phyloP scores from a whole-genome alignment of 2,113 vertebrate genomes.

The Petrocephalus microphthalmus region DNA sequence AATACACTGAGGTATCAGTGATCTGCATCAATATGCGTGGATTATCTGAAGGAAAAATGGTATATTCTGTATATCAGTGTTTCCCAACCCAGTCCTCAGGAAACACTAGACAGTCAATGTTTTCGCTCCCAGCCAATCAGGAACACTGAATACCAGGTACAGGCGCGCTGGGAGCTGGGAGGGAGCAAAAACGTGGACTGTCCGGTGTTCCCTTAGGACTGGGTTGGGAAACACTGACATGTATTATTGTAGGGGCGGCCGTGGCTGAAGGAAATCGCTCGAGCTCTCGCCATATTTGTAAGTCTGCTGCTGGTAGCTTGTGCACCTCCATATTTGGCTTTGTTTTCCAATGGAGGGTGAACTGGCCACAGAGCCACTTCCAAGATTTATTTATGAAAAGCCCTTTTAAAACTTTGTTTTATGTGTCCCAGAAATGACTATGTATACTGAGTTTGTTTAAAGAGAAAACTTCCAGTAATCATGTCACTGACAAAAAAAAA shows the following conservation, averaged over 20 bases:
- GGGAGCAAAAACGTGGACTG: too few species aligned
- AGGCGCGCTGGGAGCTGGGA: too few species aligned
- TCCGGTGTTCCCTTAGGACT: too few species aligned
- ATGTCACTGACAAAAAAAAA: not conserved
- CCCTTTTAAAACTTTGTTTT: not conserved
- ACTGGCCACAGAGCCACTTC: not conserved
- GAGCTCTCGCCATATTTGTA: slow-evolving; percentile 44
- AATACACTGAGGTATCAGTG: not conserved
- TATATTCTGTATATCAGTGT: not conserved
- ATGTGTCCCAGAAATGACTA: not conserved
- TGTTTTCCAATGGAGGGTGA: not conserved
- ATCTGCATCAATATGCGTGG: not conserved
- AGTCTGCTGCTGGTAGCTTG: slow-evolving; percentile 30
- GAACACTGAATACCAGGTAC: too few species aligned
- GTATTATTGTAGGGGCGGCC: not conserved
- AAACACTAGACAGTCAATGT: too few species aligned
- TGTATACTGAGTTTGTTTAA: not conserved
- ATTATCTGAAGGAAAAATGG: not conserved
- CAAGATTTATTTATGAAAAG: slow-evolving; percentile 13
- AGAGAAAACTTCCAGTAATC: not conserved
- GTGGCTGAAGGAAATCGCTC: not conserved
- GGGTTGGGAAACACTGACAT: too few species aligned
- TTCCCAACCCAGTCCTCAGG: too few species aligned
- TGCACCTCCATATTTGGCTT: slow-evolving; percentile 45
- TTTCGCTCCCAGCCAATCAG: too few species aligned